phyloP scores from a whole-genome alignment of 2,113 vertebrate genomes.

The Saimiri boliviensis region DNA sequence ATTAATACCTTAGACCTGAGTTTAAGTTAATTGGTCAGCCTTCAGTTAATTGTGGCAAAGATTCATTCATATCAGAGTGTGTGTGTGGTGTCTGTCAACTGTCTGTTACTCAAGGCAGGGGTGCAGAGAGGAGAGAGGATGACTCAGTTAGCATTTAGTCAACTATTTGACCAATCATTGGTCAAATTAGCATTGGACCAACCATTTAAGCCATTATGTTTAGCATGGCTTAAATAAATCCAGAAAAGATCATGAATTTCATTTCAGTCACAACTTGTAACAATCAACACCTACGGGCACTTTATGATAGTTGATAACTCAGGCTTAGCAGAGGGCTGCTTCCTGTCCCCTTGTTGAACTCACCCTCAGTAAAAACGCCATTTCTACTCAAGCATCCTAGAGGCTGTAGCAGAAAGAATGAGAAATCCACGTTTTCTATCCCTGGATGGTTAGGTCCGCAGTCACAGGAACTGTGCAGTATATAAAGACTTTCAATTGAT shows the following conservation, averaged over 20 bases:
- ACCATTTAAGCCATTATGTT: neutral
- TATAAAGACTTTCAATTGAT: neutral
- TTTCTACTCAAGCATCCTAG: neutral
- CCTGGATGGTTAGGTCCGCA: neutral
- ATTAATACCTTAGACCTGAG: neutral
- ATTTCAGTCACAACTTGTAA: neutral
- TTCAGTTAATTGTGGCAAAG: conserved; percentile 33
- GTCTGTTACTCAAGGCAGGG: neutral
- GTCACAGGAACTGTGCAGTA: neutral
- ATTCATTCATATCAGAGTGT: neutral
- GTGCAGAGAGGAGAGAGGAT: neutral
- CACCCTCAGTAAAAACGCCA: neutral
- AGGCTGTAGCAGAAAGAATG: neutral
- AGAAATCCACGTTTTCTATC: neutral
- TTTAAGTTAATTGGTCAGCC: neutral
- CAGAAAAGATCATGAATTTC: neutral
- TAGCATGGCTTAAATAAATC: neutral
- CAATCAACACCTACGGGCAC: neutral
- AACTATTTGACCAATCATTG: neutral
- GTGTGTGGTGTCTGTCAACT: neutral
- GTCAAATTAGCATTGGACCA: neutral
- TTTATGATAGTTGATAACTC: neutral
- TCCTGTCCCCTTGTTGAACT: neutral
- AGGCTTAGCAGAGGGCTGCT: neutral
- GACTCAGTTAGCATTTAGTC: neutral